phyloP scores from a whole-genome alignment of 2,888 invertebrate species.

The Luffia ferchaultella region DNA sequence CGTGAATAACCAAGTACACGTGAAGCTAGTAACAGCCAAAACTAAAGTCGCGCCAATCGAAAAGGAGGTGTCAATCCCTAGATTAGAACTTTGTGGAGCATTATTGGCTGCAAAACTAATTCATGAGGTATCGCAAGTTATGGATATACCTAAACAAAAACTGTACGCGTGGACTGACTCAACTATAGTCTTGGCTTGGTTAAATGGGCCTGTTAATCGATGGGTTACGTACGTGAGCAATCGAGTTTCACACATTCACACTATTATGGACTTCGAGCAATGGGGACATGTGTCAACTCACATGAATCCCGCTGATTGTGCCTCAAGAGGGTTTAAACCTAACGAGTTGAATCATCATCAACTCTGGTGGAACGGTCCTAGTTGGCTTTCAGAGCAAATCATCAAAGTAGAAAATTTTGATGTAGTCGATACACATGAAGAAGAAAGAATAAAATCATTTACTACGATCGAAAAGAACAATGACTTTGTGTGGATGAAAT shows the following conservation, averaged over 20 bases:
- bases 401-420: background rate
- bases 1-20: background rate
- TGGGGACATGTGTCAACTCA: constrained; percentile 17
- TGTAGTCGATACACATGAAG: background rate
- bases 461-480: background rate
- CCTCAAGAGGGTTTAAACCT: constrained; percentile 18
- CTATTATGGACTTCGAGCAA: constrained; percentile 8
- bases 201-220: constrained; percentile 15
- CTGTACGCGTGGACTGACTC: constrained; percentile 19
- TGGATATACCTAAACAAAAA: background rate
- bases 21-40: constrained; percentile 14
- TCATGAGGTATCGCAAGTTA: constrained; percentile 6
- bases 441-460: background rate
- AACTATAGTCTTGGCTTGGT: constrained; percentile 18
- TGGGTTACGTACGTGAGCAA: constrained; percentile 21
- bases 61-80: constrained; percentile 15
- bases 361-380: background rate
- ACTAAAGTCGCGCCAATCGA: constrained; percentile 16
- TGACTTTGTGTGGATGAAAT: background rate
- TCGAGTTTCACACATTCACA: constrained; percentile 17
- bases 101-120: constrained; percentile 1
- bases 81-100: constrained; percentile 17
- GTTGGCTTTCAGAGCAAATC: background rate
- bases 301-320: constrained; percentile 20
- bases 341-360: constrained; percentile 6